Evolutionary conservation across 2,113 vertebrate species (phyloP), one percentile per base, ranked within the genome.

Genomic region (Rostratula benghalensis): DNA sequence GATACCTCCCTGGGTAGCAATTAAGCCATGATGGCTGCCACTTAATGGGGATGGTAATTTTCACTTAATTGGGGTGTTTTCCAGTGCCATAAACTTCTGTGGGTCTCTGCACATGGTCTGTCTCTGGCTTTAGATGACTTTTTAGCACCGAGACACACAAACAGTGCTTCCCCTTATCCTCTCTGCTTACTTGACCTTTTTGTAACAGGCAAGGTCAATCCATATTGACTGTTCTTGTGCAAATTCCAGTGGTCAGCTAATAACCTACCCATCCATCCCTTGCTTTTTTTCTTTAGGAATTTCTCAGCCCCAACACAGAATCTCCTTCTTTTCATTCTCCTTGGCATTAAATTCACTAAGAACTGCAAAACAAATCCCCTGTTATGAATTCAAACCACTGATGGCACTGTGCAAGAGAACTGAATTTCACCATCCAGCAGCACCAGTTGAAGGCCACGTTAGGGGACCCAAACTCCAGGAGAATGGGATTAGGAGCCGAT

Each of bases 11-110:
- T 65, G 65, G 74, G 74, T 56, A 69, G 53, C 67, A 93, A 87
- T 97, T 91, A 82, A 61, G 41, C 65, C 87, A 33, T 73, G 57
- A 61, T 59, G 85, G 86, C 74, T 92, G 89, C 61, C 83, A 93
- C 86, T 96, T 94, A 92, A 87, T 39, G 65, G 77, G 21, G 31
- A 91, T 53, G 63, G 74, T 79, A 96, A 76, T 94, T 93, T 83
- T 73, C 31, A n/a, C 73, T 96, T 92, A 87, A 76, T 65, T 84
- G 89, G 81, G 80, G 77, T 95, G 80, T 76, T 93, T 91, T 76
- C 83, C 48, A 56, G 19, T 83, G 48, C 37, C 20, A 84, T 28
- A 61, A 19, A 67, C 48, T 64, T 27, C 24, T 11, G 45, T 76
- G 71, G 33, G 28, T 76, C 46, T 76, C 61, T 85, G 33, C 60